Evolutionary conservation across 2,113 vertebrate species (phyloP).

Genomic region (Ochotona princeps): DNA sequence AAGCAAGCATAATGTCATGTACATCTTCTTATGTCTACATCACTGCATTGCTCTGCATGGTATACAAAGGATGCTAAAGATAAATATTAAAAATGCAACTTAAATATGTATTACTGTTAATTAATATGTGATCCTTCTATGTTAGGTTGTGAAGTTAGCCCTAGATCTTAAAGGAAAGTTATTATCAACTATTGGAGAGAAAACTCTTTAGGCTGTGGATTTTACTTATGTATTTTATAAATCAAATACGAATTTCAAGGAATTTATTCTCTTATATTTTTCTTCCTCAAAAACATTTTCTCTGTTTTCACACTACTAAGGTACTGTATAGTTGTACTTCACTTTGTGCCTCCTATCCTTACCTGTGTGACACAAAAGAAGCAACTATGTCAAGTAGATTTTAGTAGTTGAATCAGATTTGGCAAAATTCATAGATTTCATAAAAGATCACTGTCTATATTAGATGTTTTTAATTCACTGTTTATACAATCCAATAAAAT

Average conservation of each 20-base stretch:
- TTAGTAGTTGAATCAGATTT: not conserved
- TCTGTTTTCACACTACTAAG: not conserved
- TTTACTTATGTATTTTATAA: constrained; percentile 3
- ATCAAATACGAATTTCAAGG: not conserved
- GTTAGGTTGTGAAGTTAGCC: not conserved
- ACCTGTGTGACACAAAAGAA: not conserved
- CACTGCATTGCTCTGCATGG: not conserved
- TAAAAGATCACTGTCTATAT: not conserved
- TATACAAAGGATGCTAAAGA: not conserved
- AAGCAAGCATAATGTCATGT: not conserved
- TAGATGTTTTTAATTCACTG: not conserved
- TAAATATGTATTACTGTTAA: not conserved
- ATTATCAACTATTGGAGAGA: constrained; percentile 12
- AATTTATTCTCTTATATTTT: not conserved
- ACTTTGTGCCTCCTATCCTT: not conserved
- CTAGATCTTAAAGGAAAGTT: not conserved
- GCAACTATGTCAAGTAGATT: not conserved
- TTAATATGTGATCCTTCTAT: not conserved
- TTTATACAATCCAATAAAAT: not conserved
- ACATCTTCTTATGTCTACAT: not conserved
- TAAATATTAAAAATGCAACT: not conserved
- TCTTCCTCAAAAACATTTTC: not conserved
- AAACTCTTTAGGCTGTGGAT: not conserved
- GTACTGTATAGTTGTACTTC: not conserved
- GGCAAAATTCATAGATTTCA: not conserved